A percentile compares a stretch with the other conserved stretches of the same genome.
These are phyloP conservation scores for Hecatera dysodea DNA, from an alignment of 2,888 invertebrate species.

Conservation along the genomic window DNA sequence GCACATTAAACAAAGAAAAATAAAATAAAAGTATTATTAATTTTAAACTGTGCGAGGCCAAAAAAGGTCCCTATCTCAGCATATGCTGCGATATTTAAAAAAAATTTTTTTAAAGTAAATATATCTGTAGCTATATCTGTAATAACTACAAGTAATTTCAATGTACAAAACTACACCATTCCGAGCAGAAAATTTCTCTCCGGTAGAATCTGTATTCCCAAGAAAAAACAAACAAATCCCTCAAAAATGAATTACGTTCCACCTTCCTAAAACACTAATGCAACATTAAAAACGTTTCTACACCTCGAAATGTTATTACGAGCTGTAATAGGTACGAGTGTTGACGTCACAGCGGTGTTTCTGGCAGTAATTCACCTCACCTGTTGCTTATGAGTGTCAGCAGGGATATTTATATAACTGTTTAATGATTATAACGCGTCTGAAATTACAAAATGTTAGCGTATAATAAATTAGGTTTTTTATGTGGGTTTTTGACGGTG, in stretches of 20 bases:
- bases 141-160: not conserved
- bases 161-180: not conserved
- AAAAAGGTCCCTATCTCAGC: too few species aligned
- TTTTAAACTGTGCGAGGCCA: too few species aligned
- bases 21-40: too few species aligned
- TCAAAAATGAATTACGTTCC: slow-evolving; percentile 16
- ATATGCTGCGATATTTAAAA: too few species aligned
- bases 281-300: slow-evolving; percentile 44
- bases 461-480: slow-evolving; percentile 44
- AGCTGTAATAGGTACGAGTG: slow-evolving; percentile 41
- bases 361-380: slow-evolving; percentile 57
- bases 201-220: not conserved
- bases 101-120: too few species aligned
- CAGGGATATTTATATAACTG: slow-evolving; percentile 47
- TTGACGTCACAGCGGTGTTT: slow-evolving; percentile 42
- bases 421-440: slow-evolving; percentile 47
- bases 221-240: not conserved
- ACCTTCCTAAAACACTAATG: slow-evolving; percentile 24
- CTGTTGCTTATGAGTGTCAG: slow-evolving; percentile 57
- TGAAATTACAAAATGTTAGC: slow-evolving; percentile 50
- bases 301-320: slow-evolving; percentile 27
- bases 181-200: not conserved
- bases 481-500: not conserved
- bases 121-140: too few species aligned
- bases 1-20: too few species aligned